Percentiles rank a stretch among this genome's conserved stretches.
These are phyloP conservation scores for Semnopithecus entellus DNA, from an alignment of 2,113 vertebrate species.

Conservation along the genomic window DNA sequence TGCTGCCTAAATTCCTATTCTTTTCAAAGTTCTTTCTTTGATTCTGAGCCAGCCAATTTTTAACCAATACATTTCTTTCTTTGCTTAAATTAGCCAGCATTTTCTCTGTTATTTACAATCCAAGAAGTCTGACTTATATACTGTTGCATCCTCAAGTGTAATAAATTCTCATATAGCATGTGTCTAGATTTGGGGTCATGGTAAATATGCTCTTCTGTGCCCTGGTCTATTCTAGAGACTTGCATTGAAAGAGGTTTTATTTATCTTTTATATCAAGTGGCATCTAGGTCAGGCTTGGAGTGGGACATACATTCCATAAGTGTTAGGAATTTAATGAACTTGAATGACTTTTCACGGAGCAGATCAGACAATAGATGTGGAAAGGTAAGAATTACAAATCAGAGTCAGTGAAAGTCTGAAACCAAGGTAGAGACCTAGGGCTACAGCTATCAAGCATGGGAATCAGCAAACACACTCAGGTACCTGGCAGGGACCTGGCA, in stretches of 20 bases:
- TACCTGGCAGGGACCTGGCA: neutral
- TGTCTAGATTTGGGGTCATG: neutral
- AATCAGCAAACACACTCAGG: neutral
- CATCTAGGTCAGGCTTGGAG: neutral
- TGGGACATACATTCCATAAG: neutral
- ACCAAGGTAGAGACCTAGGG: neutral
- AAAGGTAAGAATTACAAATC: neutral
- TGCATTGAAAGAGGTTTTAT: neutral
- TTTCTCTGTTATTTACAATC: neutral
- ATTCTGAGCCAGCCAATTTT: neutral
- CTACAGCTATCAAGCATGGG: neutral
- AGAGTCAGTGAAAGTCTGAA: neutral
- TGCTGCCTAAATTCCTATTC: neutral
- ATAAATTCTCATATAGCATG: neutral
- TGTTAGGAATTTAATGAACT: neutral
- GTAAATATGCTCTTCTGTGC: neutral
- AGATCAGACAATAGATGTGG: neutral
- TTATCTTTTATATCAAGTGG: neutral
- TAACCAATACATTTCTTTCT: neutral
- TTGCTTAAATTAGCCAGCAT: neutral
- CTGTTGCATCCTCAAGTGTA: neutral
- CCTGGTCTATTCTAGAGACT: neutral
- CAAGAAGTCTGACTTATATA: neutral
- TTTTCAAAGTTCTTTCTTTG: neutral
- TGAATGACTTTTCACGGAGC: neutral